Base-by-base conservation (phyloP, 1,140 invertebrate genomes). In the Leptinotarsa lineolata region DNA sequence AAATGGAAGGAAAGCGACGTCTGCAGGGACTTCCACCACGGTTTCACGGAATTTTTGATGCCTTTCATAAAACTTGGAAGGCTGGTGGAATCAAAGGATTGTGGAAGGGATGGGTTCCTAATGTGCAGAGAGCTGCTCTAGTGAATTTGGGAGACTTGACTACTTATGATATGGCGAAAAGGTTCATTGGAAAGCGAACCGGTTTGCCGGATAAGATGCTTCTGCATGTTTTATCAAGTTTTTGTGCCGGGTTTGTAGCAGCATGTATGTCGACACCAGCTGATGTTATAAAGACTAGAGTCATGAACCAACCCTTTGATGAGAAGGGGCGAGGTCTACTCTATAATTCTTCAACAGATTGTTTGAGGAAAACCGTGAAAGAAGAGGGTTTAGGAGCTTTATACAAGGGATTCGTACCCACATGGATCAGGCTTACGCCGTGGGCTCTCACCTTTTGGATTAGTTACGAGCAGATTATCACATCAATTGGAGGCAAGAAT, bases 401-500 rank as follows among this genome's bases (percentile, higher is more conserved):
- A 12, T 99, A 98, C 85, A 97, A 97, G 88, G 97, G 97, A 39
- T 97, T 98, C 83, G 85, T 98, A 65, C 97, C 97, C 6, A 96
- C 95, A 20, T 98, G 95, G 92, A 89, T 97, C 72, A 88, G 96
- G 77, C 97, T 98, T 94, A 96, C 95, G 2, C 96, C 96, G 0
- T 98, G 96, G 96, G 97, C 97, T 81, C 90, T 98, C 18, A 97
- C 96, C 81, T 97, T 97, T 86, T 97, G 97, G 88, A 88, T 97
- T 76, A 93, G 93, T 3, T 97, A 96, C 80, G 95, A 97, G 84
- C 93, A 89, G 91, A 85, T 88, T 90, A 77, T 91, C 87, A 84
- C 82, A 85, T 79, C 82, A 76, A 80, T 87, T 46, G 85, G 86
- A 58, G 85, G 85, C 12, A 74, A 78, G 54, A 73, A 77, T 24